Conservation (phyloP, 2,113 vertebrate genomes). For the Eudyptes chrysolophus region DNA sequence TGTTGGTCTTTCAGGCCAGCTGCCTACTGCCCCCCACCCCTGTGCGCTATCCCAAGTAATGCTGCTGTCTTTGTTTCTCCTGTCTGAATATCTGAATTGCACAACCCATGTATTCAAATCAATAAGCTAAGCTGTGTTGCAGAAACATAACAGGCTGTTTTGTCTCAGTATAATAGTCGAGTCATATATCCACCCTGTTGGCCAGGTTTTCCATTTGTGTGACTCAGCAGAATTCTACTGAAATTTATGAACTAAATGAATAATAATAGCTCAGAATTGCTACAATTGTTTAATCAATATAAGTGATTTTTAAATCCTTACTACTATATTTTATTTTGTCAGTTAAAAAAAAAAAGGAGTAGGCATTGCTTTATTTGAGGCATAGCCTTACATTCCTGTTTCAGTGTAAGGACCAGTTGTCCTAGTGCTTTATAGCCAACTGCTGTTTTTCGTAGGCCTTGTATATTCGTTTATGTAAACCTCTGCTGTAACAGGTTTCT, state of each 20-base stretch:
- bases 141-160: not conserved
- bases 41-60: not conserved
- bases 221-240: not conserved
- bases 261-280: constrained; percentile 11
- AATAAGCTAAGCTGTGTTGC: not conserved
- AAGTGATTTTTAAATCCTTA: constrained; percentile 27
- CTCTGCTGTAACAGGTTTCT: not conserved
- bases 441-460: not conserved
- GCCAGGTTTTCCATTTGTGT: not conserved
- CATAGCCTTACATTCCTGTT: not conserved
- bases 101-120: not conserved
- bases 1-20: not conserved
- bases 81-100: not conserved
- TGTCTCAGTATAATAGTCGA: not conserved
- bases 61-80: not conserved
- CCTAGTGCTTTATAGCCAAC: not conserved
- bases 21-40: not conserved
- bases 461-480: not conserved
- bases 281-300: constrained; percentile 33
- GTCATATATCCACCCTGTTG: not conserved
- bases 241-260: constrained; percentile 21
- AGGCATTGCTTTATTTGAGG: not conserved
- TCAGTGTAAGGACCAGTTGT: not conserved
- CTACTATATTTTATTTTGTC: constrained; percentile 1
- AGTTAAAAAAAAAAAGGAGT: not conserved